phyloP scores from a whole-genome alignment of 2,888 invertebrate species.

The Dolichomitus sp. region DNA sequence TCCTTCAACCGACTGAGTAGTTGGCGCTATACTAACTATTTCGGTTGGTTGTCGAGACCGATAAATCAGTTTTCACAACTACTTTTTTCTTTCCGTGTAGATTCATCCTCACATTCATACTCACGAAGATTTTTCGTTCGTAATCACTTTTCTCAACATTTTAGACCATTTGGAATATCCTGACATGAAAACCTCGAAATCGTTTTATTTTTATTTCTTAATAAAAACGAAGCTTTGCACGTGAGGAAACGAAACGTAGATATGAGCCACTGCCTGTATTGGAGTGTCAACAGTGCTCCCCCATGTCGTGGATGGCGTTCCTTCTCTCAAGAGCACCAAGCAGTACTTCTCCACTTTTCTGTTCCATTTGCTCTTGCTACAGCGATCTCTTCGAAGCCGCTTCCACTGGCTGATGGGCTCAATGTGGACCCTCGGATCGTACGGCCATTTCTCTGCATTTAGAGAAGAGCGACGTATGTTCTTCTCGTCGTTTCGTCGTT shows the following conservation, averaged over 20 bases:
- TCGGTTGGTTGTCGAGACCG: too few relatives aligned
- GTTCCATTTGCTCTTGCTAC: slow-evolving; percentile 10
- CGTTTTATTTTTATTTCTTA: too few relatives aligned
- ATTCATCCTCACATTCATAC: too few relatives aligned
- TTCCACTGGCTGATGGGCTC: slow-evolving; percentile 5
- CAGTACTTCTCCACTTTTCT: background rate
- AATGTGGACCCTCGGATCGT: slow-evolving; percentile 1
- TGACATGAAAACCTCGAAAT: too few relatives aligned
- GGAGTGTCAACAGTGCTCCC: slow-evolving; percentile 26
- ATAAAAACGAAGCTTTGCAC: too few relatives aligned
- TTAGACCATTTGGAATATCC: too few relatives aligned
- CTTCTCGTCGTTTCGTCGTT: slow-evolving; percentile 35
- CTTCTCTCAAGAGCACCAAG: background rate
- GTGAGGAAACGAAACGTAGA: slow-evolving; percentile 15
- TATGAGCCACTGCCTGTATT: slow-evolving; percentile 12
- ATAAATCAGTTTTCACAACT: too few relatives aligned
- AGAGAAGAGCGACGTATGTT: slow-evolving; percentile 19
- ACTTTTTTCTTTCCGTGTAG: too few relatives aligned
- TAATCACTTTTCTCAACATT: too few relatives aligned
- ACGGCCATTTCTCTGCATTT: slow-evolving; percentile 36
- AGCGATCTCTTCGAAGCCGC: slow-evolving; percentile 17
- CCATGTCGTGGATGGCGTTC: slow-evolving; percentile 33
- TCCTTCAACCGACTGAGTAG: too few relatives aligned
- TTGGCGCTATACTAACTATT: too few relatives aligned
- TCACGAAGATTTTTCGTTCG: too few relatives aligned